These are phyloP conservation scores for Trichopria drosophilae DNA, from an alignment of 2,888 invertebrate species.

Conservation along the genomic window DNA sequence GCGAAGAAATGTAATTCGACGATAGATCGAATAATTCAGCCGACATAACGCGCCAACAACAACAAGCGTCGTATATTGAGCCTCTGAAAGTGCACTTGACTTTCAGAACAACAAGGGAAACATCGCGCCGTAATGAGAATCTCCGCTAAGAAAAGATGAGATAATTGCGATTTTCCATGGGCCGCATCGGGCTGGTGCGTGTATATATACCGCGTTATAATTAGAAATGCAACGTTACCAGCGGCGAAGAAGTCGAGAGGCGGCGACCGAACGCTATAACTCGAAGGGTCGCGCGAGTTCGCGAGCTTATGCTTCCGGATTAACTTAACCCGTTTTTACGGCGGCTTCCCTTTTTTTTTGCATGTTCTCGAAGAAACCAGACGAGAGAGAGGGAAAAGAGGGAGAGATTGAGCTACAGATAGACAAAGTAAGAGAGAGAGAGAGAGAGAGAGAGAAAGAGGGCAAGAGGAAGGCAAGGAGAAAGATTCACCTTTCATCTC, in stretches of 20 bases:
- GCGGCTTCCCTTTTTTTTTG: neutral
- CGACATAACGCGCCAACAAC: too few relatives aligned
- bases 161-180: conserved; percentile 2
- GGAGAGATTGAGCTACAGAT: neutral
- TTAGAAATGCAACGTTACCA: conserved; percentile 6
- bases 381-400: neutral
- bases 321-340: conserved; percentile 16
- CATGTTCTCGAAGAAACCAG: neutral
- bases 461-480: conserved; percentile 1
- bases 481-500: conserved; percentile 19
- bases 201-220: conserved; percentile 3
- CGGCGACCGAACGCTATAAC: too few relatives aligned
- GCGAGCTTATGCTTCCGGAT: conserved; percentile 14
- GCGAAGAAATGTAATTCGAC: too few relatives aligned
- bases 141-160: neutral
- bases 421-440: conserved; percentile 1
- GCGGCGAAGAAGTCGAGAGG: too few relatives aligned
- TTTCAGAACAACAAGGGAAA: too few relatives aligned
- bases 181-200: too few relatives aligned
- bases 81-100: too few relatives aligned
- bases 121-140: too few relatives aligned
- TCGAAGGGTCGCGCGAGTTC: neutral
- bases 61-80: too few relatives aligned
- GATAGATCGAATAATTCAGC: too few relatives aligned
- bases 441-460: conserved; percentile 2